Evolutionary conservation across 2,797 vertebrate species (phyloP).

Genomic region (Microctenopoma steveboyesi): DNA sequence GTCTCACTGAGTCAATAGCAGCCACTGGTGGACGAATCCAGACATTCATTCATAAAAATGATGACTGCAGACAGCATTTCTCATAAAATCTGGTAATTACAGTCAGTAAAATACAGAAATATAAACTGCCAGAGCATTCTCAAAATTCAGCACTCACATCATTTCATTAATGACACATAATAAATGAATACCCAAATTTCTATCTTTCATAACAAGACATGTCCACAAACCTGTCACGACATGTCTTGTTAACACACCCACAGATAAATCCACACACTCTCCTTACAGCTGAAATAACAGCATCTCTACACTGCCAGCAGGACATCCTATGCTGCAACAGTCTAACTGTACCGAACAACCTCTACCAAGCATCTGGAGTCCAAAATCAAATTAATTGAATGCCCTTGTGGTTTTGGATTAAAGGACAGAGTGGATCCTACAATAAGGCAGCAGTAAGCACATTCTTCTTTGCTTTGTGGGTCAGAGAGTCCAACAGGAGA

Average conservation of each 20-base stretch:
- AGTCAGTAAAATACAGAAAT: neutral
- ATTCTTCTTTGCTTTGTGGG: slow-evolving; percentile 14
- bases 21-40: slow-evolving; percentile 70
- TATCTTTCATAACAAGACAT: neutral
- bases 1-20: slow-evolving; percentile 74
- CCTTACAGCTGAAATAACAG: slow-evolving; percentile 71
- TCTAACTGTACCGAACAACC: slow-evolving; percentile 38
- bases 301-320: slow-evolving; percentile 52
- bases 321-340: slow-evolving; percentile 41
- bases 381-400: slow-evolving; percentile 34
- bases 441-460: slow-evolving; percentile 20
- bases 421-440: slow-evolving; percentile 25
- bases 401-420: slow-evolving; percentile 25
- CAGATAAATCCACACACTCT: slow-evolving; percentile 27
- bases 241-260: slow-evolving; percentile 26
- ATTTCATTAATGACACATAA: slow-evolving; percentile 6
- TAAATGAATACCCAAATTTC: slow-evolving; percentile 4
- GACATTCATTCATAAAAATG: slow-evolving; percentile 81
- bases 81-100: neutral
- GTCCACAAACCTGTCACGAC: slow-evolving; percentile 2
- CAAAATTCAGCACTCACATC: neutral
- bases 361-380: slow-evolving; percentile 13
- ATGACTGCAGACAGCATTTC: slow-evolving; percentile 23
- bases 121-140: neutral
- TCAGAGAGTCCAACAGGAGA: slow-evolving; percentile 39